A percentile compares a stretch with the other conserved stretches of the same genome.
These are phyloP conservation scores for Mustela lutreola DNA, from an alignment of 2,113 vertebrate genomes.

Conservation along the genomic window DNA sequence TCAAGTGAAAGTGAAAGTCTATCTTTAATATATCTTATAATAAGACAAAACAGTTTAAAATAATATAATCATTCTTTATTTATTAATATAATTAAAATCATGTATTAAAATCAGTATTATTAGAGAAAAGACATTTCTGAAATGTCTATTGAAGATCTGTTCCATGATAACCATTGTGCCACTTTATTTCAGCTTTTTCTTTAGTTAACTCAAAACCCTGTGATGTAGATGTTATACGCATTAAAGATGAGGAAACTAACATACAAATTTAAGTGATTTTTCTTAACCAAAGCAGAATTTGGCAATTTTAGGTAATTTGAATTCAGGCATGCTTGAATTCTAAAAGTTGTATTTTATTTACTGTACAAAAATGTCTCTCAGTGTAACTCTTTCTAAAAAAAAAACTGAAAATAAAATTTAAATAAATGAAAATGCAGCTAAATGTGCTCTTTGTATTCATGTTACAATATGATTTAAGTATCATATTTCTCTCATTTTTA, in stretches of 20 bases:
- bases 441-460: background rate
- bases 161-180: background rate
- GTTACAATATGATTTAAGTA: background rate
- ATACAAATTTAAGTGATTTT: background rate
- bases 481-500: background rate
- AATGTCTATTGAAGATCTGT: background rate
- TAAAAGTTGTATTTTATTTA: background rate
- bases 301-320: background rate
- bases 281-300: background rate
- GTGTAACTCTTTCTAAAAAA: background rate
- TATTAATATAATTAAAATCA: background rate
- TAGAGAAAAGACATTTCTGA: background rate
- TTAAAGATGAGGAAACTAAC: background rate
- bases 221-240: background rate
- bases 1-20: background rate
- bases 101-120: background rate
- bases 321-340: background rate
- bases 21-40: background rate
- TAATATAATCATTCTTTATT: background rate
- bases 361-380: background rate
- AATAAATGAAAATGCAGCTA: background rate
- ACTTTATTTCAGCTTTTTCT: background rate
- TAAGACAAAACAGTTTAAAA: background rate
- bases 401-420: background rate
- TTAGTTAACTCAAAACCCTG: background rate